A percentile compares a stretch with the other conserved stretches of the same genome.
phyloP scores from a whole-genome alignment of 2,888 invertebrate species.

The Orthosia incerta region DNA sequence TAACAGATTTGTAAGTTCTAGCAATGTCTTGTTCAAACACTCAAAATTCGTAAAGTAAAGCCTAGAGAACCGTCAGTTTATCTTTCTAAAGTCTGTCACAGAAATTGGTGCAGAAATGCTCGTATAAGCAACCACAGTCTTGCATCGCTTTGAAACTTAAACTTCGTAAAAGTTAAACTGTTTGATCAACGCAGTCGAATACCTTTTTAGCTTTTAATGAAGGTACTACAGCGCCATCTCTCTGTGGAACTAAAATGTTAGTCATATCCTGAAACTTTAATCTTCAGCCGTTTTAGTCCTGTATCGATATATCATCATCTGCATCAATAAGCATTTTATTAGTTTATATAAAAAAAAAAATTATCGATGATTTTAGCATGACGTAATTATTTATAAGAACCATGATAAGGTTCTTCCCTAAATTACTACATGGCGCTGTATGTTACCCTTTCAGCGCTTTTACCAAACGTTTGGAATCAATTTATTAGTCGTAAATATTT shows the following conservation, averaged over 20 bases:
- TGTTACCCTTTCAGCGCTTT: not conserved
- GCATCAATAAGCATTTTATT: too few species aligned
- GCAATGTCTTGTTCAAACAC: slow-evolving; percentile 49
- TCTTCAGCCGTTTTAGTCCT: not conserved
- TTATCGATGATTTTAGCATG: not conserved
- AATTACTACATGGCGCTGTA: slow-evolving; percentile 3
- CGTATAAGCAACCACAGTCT: slow-evolving; percentile 46
- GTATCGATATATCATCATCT: too few species aligned
- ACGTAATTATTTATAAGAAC: not conserved
- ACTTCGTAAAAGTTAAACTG: slow-evolving; percentile 64
- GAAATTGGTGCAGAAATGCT: slow-evolving; percentile 36
- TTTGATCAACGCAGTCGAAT: slow-evolving; percentile 46
- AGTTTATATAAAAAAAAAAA: not conserved
- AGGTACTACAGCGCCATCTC: slow-evolving; percentile 39
- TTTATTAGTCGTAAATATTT: too few species aligned
- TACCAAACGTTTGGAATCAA: not conserved
- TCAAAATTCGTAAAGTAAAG: slow-evolving; percentile 31
- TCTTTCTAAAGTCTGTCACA: slow-evolving; percentile 51
- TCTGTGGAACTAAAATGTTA: slow-evolving; percentile 2
- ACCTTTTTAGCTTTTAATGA: slow-evolving; percentile 21
- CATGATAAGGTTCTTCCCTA: too few species aligned
- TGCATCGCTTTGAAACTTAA: slow-evolving; percentile 48
- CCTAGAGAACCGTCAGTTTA: slow-evolving; percentile 39
- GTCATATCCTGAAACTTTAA: not conserved
- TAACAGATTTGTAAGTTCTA: slow-evolving; percentile 5